phyloP scores from a whole-genome alignment of 2,888 invertebrate species.

The Drosophila diplacantha region DNA sequence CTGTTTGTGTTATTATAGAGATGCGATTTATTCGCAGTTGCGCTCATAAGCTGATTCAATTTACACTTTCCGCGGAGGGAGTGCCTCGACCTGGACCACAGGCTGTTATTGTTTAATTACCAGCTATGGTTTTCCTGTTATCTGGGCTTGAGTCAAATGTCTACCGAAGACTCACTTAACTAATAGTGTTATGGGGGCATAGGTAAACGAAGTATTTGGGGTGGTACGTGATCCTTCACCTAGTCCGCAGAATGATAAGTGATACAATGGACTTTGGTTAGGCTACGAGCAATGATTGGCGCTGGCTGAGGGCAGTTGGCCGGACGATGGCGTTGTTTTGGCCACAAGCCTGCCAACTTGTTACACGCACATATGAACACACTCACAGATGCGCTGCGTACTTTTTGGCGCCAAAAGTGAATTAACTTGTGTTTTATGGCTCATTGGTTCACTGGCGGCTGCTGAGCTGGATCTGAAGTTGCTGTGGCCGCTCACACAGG shows the following conservation, averaged over 20 bases:
- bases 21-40: slow-evolving; percentile 18
- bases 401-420: slow-evolving; percentile 63
- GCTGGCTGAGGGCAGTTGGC: slow-evolving; percentile 1
- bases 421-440: slow-evolving; percentile 30
- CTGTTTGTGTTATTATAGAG: slow-evolving; percentile 17
- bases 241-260: not conserved
- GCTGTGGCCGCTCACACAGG: not conserved
- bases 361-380: slow-evolving; percentile 45
- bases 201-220: not conserved
- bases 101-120: slow-evolving; percentile 11
- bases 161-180: not conserved
- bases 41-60: slow-evolving; percentile 22
- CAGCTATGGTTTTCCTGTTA: not conserved
- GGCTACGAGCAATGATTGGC: not conserved
- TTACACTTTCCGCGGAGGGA: slow-evolving; percentile 22
- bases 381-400: slow-evolving; percentile 18
- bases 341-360: slow-evolving; percentile 56
- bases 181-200: not conserved
- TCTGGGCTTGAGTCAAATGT: not conserved
- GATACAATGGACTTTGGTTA: not conserved
- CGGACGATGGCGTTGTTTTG: slow-evolving; percentile 7
- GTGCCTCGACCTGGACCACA: not conserved
- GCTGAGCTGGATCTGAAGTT: not conserved
- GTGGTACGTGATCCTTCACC: not conserved
- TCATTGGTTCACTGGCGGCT: slow-evolving; percentile 31